Evolutionary conservation across 2,113 vertebrate genomes (phyloP).

Genomic region (Xenopus laevis): DNA sequence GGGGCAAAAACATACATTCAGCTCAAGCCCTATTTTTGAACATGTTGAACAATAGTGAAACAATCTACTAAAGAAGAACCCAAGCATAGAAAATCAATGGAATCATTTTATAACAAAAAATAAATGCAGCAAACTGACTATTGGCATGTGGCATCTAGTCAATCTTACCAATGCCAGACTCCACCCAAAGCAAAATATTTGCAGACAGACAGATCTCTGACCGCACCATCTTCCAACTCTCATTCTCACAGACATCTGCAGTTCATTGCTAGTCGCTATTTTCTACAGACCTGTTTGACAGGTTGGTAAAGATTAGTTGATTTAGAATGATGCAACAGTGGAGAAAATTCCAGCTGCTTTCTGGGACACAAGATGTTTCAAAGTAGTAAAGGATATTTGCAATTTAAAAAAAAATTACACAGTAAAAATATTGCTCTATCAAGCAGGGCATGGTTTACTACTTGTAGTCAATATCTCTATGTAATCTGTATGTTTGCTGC

Average conservation of each 20-base stretch:
- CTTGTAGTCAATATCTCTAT: too few species aligned
- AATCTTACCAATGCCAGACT: conserved; percentile 6
- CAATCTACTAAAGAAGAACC: too few species aligned
- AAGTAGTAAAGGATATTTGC: too few species aligned
- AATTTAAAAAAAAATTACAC: too few species aligned
- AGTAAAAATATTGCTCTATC: too few species aligned
- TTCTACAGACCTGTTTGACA: conserved; percentile 8
- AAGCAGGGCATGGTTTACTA: too few species aligned
- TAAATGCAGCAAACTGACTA: not conserved
- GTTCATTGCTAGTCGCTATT: not conserved
- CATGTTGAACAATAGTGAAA: too few species aligned
- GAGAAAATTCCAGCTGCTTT: not conserved
- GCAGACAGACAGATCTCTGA: not conserved
- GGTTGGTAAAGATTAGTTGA: conserved; percentile 14
- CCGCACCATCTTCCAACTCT: not conserved
- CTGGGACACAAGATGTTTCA: conserved; percentile 7
- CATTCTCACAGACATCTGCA: not conserved
- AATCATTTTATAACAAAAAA: too few species aligned
- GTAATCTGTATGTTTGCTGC: too few species aligned
- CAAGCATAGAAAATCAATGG: not conserved
- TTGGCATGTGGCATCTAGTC: conserved; percentile 41
- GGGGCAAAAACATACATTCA: too few species aligned
- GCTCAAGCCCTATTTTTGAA: too few species aligned
- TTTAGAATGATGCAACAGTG: conserved; percentile 21
- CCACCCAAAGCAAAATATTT: not conserved